Conservation (phyloP, 1,140 invertebrate species). For the Conus ventricosus region DNA sequence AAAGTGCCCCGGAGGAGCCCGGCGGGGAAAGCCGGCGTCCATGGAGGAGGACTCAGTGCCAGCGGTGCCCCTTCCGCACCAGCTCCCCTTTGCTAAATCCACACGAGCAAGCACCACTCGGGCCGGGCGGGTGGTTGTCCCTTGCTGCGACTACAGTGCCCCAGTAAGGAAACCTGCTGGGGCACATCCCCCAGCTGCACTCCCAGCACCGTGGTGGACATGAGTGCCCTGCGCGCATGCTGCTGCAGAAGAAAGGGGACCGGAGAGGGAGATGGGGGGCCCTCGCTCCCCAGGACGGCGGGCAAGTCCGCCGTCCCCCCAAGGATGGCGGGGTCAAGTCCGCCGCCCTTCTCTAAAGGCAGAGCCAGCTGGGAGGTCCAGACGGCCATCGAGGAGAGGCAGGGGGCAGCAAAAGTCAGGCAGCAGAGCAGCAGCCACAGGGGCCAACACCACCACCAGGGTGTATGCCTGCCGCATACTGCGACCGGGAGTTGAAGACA, state of each 20-base stretch:
- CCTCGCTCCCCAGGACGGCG: neutral
- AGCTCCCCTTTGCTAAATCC: slow-evolving; percentile 51
- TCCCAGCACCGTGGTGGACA: slow-evolving; percentile 60
- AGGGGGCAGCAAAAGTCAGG: neutral
- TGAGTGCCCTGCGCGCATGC: slow-evolving; percentile 40
- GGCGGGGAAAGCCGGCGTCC: no score
- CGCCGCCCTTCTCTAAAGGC: slow-evolving; percentile 37
- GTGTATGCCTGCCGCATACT: slow-evolving; percentile 70
- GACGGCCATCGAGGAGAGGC: neutral
- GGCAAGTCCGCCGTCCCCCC: neutral
- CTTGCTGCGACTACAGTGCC: slow-evolving; percentile 66
- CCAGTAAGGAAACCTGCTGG: slow-evolving; percentile 52
- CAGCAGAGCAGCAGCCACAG: slow-evolving; percentile 2
- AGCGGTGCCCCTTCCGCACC: slow-evolving; percentile 63
- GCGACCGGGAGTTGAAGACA: slow-evolving; percentile 69
- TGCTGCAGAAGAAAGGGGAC: neutral
- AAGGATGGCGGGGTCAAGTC: neutral
- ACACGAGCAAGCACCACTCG: slow-evolving; percentile 59
- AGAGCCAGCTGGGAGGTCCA: neutral
- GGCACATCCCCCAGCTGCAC: slow-evolving; percentile 65
- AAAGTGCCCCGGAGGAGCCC: neutral
- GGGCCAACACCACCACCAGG: slow-evolving; percentile 50
- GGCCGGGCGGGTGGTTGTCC: slow-evolving; percentile 55
- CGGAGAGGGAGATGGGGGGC: neutral
- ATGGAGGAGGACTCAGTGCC: slow-evolving; percentile 59